Percentiles rank a stretch among this genome's conserved stretches.
Evolutionary conservation across 1,140 invertebrate genomes (phyloP).

Genomic region (Tetraneura akinire): DNA sequence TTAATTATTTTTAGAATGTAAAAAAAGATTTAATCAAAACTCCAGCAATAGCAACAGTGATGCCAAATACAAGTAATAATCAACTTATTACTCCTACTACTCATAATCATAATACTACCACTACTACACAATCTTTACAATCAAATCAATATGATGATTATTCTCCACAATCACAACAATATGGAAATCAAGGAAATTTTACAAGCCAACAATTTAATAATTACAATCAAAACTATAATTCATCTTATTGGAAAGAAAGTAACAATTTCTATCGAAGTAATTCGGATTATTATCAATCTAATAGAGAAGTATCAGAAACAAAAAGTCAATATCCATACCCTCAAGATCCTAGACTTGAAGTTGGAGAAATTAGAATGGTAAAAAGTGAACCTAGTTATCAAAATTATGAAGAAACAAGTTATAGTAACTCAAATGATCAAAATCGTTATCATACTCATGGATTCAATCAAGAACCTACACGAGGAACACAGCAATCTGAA

Average conservation of each 20-base stretch:
- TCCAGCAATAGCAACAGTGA: constrained; percentile 55
- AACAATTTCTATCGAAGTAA: constrained; percentile 21
- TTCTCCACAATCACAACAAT: constrained; percentile 30
- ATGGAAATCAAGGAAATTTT: constrained; percentile 15
- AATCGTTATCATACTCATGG: constrained; percentile 25
- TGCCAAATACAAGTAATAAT: constrained; percentile 54
- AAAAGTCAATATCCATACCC: constrained; percentile 38
- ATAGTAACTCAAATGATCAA: constrained; percentile 40
- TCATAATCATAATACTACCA: constrained; percentile 24
- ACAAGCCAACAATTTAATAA: constrained; percentile 19
- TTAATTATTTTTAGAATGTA: constrained; percentile 23
- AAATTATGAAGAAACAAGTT: constrained; percentile 37
- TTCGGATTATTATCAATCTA: constrained; percentile 33
- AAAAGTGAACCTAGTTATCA: constrained; percentile 43
- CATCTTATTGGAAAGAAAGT: constrained; percentile 40
- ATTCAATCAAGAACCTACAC: constrained; percentile 29
- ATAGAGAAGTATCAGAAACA: not conserved
- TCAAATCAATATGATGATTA: constrained; percentile 38
- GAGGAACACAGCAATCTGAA: constrained; percentile 15
- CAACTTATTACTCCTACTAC: constrained; percentile 36
- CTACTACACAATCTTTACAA: constrained; percentile 13
- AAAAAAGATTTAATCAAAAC: constrained; percentile 52
- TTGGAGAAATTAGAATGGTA: constrained; percentile 39
- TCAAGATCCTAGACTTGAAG: constrained; percentile 45
- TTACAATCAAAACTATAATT: constrained; percentile 43